Base-by-base conservation (phyloP, 2,888 invertebrate genomes). In the Charanyca ferruginea region DNA sequence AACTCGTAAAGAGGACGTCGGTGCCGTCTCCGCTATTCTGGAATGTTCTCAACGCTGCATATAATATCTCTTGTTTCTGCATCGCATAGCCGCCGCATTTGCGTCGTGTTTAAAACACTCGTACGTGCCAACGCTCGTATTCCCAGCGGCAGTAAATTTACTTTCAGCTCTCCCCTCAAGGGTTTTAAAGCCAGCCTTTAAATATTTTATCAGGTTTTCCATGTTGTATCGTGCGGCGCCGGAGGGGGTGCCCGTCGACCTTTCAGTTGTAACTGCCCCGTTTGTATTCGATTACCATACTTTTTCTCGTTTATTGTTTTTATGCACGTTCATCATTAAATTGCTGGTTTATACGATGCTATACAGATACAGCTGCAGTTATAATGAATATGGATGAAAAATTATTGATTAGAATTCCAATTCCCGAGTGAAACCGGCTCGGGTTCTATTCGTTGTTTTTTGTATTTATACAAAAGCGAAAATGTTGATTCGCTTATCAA, bases 181-280 rank as follows among this genome's bases (percentile, higher is more conserved):
- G 86, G 86, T 89, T 90, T 91, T 90, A 91, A 92, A 90, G 86
- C 86, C 87, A 82, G 84, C 63, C 85, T 92, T 91, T 95, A 93
- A 94, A 95, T 94, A 94, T 94, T 94, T 94, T 93, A 94, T 93
- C 93, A 93, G 92, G 89, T 92, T 88, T 93, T 91, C 89, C 89
- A 80, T 90, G 89, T 87, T 81, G 89, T 93, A 86, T 91, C 94
- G 93, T 94, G 94, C 80, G 93, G 93, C 94, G 93, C 92, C 93
- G 55, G 79, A 81, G 85, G 90, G 90, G 91, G 88, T 84, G 80
- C 80, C 32, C 80, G 83, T 75, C 87, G 87, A 89, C 89, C 87
- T 89, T 90, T 88, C 85, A 86, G 80, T 83, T 87, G 80, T 86
- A 85, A 90, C 87, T 87, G 86, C 87, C 81, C 83, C 80, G 81